Evolutionary conservation across 2,888 invertebrate genomes (phyloP).

Genomic region (Andrena minutula): DNA sequence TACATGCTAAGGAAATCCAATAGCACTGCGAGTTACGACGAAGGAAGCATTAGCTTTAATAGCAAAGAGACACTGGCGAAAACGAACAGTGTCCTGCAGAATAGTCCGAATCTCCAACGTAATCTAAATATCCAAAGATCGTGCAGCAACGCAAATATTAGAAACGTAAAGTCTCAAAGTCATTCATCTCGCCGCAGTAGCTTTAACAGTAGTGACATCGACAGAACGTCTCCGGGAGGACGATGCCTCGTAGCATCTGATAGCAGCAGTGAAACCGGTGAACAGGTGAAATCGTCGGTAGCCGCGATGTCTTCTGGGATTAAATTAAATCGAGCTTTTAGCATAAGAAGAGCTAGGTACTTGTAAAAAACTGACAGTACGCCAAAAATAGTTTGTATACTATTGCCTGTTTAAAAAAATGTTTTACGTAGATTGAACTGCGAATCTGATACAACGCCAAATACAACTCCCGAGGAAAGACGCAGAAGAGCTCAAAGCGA

Average conservation of each 20-base stretch:
- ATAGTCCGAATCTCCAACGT: slow-evolving; percentile 73
- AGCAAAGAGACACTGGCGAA: slow-evolving; percentile 69
- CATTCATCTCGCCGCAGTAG: slow-evolving; percentile 75
- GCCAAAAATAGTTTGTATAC: background rate
- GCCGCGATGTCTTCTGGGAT: slow-evolving; percentile 77
- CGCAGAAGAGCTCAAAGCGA: slow-evolving; percentile 75
- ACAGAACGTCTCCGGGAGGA: slow-evolving; percentile 66
- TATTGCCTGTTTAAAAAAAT: slow-evolving; percentile 3
- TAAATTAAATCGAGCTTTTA: slow-evolving; percentile 79
- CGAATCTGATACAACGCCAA: slow-evolving; percentile 80
- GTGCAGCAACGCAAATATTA: slow-evolving; percentile 85
- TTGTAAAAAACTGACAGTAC: background rate
- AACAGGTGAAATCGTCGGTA: slow-evolving; percentile 65
- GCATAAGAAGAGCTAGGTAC: slow-evolving; percentile 78
- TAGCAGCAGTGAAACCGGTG: slow-evolving; percentile 80
- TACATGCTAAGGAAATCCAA: slow-evolving; percentile 80
- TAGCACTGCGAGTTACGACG: slow-evolving; percentile 79
- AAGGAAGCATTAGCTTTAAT: slow-evolving; percentile 66
- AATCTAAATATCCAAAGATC: slow-evolving; percentile 84
- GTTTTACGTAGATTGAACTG: slow-evolving; percentile 69
- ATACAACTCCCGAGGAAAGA: slow-evolving; percentile 79
- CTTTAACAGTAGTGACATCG: slow-evolving; percentile 76
- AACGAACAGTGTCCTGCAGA: slow-evolving; percentile 66
- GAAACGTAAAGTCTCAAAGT: slow-evolving; percentile 73
- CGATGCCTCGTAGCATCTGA: slow-evolving; percentile 74